These are phyloP conservation scores for Gymnogyps californianus DNA, from an alignment of 2,113 vertebrate species.

Conservation along the genomic window DNA sequence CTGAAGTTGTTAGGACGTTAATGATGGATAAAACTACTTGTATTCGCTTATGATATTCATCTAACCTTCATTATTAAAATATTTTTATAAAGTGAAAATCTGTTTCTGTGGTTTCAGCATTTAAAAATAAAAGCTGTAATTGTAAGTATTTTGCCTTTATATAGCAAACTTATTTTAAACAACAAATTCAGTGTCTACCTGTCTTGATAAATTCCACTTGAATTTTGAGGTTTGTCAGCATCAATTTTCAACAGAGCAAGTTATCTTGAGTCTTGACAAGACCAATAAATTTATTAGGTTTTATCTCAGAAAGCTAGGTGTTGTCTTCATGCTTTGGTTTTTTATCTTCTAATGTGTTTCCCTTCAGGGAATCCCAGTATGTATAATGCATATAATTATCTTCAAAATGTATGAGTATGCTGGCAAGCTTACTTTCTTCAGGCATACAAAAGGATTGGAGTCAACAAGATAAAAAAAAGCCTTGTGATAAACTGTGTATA, in stretches of 20 bases:
- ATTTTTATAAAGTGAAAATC: background rate
- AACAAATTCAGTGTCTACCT: background rate
- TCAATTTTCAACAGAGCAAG: background rate
- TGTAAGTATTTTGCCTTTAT: background rate
- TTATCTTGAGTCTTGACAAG: background rate
- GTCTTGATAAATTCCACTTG: background rate
- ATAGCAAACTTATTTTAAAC: background rate
- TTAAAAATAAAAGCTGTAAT: background rate
- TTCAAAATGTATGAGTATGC: background rate
- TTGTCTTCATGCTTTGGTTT: background rate
- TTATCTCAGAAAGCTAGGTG: background rate
- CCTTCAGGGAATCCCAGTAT: background rate
- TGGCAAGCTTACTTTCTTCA: background rate
- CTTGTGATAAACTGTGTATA: background rate
- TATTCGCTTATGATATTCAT: background rate
- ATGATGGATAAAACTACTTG: background rate
- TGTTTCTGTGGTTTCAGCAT: background rate
- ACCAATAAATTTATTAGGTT: slow-evolving; percentile 1
- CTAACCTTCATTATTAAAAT: background rate
- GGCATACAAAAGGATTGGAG: background rate
- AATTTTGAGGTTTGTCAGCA: background rate
- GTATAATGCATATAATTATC: background rate
- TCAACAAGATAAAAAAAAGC: background rate
- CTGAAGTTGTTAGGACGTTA: background rate
- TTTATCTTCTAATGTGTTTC: background rate